These are phyloP conservation scores for Uloborus plumipes DNA, from an alignment of 2,888 invertebrate genomes.

Conservation along the genomic window DNA sequence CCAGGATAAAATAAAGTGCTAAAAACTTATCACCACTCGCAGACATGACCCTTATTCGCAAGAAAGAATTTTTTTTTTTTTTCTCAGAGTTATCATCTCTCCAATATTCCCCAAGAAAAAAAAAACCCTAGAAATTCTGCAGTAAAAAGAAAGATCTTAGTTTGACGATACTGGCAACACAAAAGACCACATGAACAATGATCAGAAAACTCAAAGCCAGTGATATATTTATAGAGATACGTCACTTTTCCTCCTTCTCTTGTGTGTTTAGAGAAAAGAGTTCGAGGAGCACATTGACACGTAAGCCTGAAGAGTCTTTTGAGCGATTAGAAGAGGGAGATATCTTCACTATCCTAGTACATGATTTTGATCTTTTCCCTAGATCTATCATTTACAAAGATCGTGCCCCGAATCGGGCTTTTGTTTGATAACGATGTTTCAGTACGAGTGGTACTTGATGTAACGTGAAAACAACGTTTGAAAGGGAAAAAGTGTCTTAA, in stretches of 20 bases:
- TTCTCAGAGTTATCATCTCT: slow-evolving; percentile 37
- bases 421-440: neutral
- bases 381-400: slow-evolving; percentile 53
- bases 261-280: slow-evolving; percentile 22
- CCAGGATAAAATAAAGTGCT: no score
- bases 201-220: slow-evolving; percentile 25
- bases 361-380: slow-evolving; percentile 40
- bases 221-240: slow-evolving; percentile 48
- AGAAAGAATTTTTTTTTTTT: slow-evolving; percentile 15
- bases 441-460: no score
- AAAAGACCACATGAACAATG: slow-evolving; percentile 51
- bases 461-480: no score
- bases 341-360: slow-evolving; percentile 36
- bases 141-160: slow-evolving; percentile 32
- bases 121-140: slow-evolving; percentile 4
- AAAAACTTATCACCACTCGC: slow-evolving; percentile 36
- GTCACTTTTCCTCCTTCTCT: slow-evolving; percentile 16
- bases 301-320: slow-evolving; percentile 53
- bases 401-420: slow-evolving; percentile 26
- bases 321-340: slow-evolving; percentile 46
- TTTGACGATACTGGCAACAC: slow-evolving; percentile 38
- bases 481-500: no score
- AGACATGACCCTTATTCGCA: slow-evolving; percentile 19
- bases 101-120: slow-evolving; percentile 33
- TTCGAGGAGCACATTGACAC: slow-evolving; percentile 51